These are phyloP conservation scores for Apantesis nais DNA, from an alignment of 2,888 invertebrate genomes.

Conservation along the genomic window DNA sequence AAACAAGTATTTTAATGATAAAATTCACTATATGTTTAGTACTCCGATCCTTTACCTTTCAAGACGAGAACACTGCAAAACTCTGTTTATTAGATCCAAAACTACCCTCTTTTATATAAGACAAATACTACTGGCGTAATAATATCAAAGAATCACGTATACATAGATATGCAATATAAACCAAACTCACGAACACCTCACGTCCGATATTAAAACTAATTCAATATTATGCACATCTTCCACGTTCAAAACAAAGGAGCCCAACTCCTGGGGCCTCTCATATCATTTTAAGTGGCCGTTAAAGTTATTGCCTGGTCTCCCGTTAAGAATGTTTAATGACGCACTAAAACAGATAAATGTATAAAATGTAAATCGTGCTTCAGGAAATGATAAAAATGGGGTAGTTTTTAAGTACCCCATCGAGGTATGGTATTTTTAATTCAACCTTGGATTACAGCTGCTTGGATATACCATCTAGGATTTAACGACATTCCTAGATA, in stretches of 20 bases:
- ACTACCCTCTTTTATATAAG: too few relatives aligned
- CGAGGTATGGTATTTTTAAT: not conserved
- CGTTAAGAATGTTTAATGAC: conserved; percentile 31
- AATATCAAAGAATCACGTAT: too few relatives aligned
- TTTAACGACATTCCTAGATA: not conserved
- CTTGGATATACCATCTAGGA: not conserved
- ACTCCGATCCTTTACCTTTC: too few relatives aligned
- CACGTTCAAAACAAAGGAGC: conserved; percentile 6
- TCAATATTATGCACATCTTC: not conserved
- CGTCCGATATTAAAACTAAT: not conserved
- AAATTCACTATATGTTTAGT: too few relatives aligned
- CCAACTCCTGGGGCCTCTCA: conserved; percentile 1
- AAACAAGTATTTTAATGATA: too few relatives aligned
- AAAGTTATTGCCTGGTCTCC: conserved; percentile 31
- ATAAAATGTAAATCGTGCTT: conserved; percentile 14
- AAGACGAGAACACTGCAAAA: too few relatives aligned
- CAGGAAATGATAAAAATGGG: conserved; percentile 1
- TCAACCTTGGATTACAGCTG: not conserved
- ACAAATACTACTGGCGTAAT: too few relatives aligned
- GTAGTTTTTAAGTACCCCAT: not conserved
- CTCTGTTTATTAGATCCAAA: too few relatives aligned
- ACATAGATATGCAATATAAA: too few relatives aligned
- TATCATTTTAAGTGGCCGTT: conserved; percentile 44
- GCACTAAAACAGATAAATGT: conserved; percentile 37
- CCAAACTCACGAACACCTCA: not conserved